phyloP scores from a whole-genome alignment of 2,797 vertebrate genomes.

The Austrolebias charrua region DNA sequence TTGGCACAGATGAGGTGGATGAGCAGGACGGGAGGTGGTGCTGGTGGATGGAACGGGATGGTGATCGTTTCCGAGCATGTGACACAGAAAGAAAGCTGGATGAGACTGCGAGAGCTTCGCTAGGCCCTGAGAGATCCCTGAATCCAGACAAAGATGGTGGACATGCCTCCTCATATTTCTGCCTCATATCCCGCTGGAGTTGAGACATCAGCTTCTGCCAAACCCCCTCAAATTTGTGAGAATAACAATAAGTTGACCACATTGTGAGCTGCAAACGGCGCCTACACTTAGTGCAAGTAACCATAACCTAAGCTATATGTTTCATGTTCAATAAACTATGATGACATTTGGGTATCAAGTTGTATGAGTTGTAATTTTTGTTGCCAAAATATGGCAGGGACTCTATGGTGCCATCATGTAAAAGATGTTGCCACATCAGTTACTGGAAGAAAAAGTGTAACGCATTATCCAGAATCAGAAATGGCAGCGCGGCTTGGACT shows the following conservation, averaged over 20 bases:
- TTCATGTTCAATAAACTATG: constrained; percentile 3
- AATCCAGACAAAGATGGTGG: constrained; percentile 55
- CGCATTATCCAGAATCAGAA: constrained; percentile 17
- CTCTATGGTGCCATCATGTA: constrained; percentile 15
- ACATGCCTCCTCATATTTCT: constrained; percentile 41
- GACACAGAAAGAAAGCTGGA: constrained; percentile 55
- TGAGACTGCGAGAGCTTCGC: constrained; percentile 47
- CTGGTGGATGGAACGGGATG: constrained; percentile 4
- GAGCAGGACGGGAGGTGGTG: constrained; percentile 13
- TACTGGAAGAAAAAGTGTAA: constrained; percentile 1
- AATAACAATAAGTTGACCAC: not conserved
- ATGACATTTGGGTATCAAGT: constrained; percentile 2
- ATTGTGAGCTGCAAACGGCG: constrained; percentile 6
- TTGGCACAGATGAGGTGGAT: constrained; percentile 55
- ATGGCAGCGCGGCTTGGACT: not conserved
- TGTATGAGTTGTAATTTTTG: constrained; percentile 11
- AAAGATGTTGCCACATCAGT: constrained; percentile 19
- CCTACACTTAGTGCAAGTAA: not conserved
- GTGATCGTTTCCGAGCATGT: constrained; percentile 55
- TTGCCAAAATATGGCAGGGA: constrained; percentile 14
- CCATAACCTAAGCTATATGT: not conserved
- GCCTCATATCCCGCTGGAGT: constrained; percentile 28
- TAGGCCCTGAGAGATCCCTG: constrained; percentile 51
- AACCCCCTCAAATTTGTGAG: constrained; percentile 5
- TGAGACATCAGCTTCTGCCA: constrained; percentile 22